These are phyloP conservation scores for Epizoanthus stellaris DNA, from an alignment of 92 coral and sea anemone genomes.

Conservation along the genomic window DNA sequence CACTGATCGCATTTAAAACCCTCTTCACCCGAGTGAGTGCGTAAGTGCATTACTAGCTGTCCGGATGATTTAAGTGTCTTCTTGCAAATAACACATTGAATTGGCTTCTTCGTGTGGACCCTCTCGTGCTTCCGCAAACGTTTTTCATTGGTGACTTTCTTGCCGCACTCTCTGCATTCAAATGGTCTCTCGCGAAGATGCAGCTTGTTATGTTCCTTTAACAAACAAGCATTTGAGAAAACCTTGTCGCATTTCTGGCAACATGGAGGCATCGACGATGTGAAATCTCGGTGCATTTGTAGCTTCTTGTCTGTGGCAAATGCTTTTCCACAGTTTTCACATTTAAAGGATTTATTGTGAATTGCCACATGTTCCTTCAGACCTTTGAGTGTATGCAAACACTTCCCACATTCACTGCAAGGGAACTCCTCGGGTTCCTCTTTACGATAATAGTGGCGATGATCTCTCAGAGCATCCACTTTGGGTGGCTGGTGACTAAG, in stretches of 20 bases:
- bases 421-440: not conserved
- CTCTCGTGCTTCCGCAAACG: not conserved
- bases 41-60: not conserved
- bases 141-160: not conserved
- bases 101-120: not conserved
- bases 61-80: not conserved
- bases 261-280: not conserved
- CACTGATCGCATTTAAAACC: not conserved
- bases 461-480: not conserved
- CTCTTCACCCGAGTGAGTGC: not conserved
- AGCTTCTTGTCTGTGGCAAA: not conserved
- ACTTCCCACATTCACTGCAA: not conserved
- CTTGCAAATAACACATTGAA: not conserved
- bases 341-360: not conserved
- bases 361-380: not conserved
- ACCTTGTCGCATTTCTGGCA: conserved; percentile 1
- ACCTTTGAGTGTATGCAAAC: not conserved
- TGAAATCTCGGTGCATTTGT: not conserved
- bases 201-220: not conserved
- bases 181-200: not conserved
- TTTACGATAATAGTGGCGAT: not conserved
- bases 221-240: not conserved
- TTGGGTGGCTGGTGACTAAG: not conserved
- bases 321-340: not conserved
- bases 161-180: conserved; percentile 8